Evolutionary conservation across 2,113 vertebrate genomes (phyloP).

Genomic region (Chamaetylas fuelleborni): DNA sequence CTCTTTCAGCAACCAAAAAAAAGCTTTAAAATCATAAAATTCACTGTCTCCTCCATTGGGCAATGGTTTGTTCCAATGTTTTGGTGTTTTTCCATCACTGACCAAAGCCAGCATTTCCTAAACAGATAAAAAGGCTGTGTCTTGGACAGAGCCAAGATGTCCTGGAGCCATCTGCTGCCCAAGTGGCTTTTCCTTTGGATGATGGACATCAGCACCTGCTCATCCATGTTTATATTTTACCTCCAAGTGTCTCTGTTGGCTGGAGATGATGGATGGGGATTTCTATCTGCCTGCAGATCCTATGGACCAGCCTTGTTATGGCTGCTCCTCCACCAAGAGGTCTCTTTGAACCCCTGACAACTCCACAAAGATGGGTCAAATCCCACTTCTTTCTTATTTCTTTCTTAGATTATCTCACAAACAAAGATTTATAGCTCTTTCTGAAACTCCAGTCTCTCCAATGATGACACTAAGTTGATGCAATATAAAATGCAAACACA

Average conservation of each 20-base stretch:
- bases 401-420: neutral
- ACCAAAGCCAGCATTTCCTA: neutral
- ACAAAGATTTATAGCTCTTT: neutral
- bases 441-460: neutral
- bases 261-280: neutral
- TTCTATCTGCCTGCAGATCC: neutral
- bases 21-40: neutral
- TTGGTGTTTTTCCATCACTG: neutral
- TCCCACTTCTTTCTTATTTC: neutral
- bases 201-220: neutral
- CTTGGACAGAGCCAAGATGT: neutral
- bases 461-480: fast-evolving
- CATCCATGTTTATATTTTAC: fast-evolving
- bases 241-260: neutral
- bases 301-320: fast-evolving
- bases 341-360: neutral
- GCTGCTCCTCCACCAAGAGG: neutral
- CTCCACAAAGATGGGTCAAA: neutral
- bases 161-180: neutral
- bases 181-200: neutral
- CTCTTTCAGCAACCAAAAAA: neutral
- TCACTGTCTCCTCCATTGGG: neutral
- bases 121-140: neutral
- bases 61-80: neutral
- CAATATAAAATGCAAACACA: neutral